Evolutionary conservation across 2,113 vertebrate genomes (phyloP).

Genomic region (Poecilia latipinna): DNA sequence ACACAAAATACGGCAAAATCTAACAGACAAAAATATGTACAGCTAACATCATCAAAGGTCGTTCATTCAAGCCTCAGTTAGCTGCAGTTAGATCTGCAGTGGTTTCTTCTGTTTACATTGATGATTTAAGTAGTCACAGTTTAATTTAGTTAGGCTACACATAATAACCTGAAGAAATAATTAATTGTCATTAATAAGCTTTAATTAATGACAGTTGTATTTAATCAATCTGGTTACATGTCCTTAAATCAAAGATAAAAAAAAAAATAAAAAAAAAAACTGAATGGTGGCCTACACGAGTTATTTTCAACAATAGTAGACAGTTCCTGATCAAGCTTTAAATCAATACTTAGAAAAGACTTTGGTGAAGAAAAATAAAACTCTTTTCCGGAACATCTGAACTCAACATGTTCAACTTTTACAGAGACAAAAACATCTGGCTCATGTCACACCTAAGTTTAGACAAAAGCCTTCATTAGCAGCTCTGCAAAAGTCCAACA

Average conservation of each 20-base stretch:
- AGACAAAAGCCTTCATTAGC: constrained; percentile 72
- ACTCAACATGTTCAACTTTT: constrained; percentile 37
- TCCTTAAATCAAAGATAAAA: not conserved
- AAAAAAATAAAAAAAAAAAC: not conserved
- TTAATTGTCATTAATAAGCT: no score
- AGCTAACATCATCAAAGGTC: not conserved
- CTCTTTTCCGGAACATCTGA: constrained; percentile 32
- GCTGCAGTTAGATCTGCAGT: not conserved
- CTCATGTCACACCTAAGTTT: constrained; percentile 60
- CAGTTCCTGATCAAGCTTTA: not conserved
- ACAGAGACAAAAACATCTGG: constrained; percentile 72
- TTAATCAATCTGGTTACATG: not conserved
- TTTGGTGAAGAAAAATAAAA: not conserved
- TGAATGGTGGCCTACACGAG: not conserved
- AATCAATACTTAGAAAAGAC: not conserved
- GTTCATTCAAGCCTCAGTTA: not conserved
- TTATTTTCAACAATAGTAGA: not conserved
- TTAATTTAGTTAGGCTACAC: not conserved
- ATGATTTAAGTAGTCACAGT: not conserved
- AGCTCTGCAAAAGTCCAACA: constrained; percentile 59
- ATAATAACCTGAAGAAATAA: no score
- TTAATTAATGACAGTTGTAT: not conserved
- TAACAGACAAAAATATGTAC: not conserved
- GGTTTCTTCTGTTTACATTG: not conserved
- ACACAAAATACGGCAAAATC: not conserved